phyloP scores from a whole-genome alignment of 2,888 invertebrate species.

The Nebria brevicollis region DNA sequence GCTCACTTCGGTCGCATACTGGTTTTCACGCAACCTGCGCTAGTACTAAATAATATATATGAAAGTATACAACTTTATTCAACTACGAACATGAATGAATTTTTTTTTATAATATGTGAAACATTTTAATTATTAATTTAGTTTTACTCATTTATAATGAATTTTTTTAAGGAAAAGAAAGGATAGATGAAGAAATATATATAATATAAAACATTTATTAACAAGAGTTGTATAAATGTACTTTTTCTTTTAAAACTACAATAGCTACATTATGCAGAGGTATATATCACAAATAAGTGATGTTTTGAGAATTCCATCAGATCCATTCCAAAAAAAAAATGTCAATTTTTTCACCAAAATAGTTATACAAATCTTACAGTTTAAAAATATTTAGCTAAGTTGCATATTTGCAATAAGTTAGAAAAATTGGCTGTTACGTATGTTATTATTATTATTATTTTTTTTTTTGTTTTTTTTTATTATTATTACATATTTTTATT shows the following conservation, averaged over 20 bases:
- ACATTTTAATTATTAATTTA: no score
- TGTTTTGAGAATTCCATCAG: constrained; percentile 43
- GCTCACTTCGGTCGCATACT: neutral
- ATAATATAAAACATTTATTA: constrained; percentile 34
- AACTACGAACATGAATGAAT: no score
- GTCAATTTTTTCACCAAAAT: neutral
- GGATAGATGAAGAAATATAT: neutral
- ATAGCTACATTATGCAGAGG: constrained; percentile 36
- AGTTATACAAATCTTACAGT: neutral
- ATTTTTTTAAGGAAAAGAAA: neutral
- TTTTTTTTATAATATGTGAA: no score
- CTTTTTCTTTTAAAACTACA: constrained; percentile 36
- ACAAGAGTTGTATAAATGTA: constrained; percentile 47
- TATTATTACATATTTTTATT: neutral
- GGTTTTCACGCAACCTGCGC: neutral
- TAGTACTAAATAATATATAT: neutral
- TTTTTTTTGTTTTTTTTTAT: neutral
- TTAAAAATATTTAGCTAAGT: neutral
- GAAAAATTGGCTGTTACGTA: neutral
- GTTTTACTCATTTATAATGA: no score
- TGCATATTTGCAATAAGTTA: neutral
- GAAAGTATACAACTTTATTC: no score
- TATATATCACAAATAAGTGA: constrained; percentile 44
- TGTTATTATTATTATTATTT: neutral
- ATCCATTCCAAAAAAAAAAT: constrained; percentile 20